phyloP scores from a whole-genome alignment of 2,797 vertebrate genomes.

The Microctenopoma lineatum region DNA sequence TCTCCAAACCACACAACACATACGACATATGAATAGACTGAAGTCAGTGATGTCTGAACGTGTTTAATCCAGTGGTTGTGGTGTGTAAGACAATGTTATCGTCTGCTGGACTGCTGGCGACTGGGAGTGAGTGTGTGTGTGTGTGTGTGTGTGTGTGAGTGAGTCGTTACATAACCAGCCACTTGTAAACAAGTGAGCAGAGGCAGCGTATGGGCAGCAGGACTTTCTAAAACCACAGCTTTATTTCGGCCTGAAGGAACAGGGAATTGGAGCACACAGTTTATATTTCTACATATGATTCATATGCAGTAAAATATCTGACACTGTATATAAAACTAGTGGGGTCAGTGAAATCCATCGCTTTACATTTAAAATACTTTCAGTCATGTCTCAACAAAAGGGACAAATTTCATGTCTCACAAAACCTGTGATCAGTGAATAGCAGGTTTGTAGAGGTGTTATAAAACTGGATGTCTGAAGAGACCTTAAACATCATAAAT shows the following conservation, averaged over 20 bases:
- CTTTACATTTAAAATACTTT: neutral
- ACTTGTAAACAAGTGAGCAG: slow-evolving; percentile 48
- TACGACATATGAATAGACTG: neutral
- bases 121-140: neutral
- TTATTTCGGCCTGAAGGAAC: slow-evolving; percentile 31
- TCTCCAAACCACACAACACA: neutral
- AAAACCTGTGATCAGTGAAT: neutral
- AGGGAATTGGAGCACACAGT: neutral
- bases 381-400: neutral
- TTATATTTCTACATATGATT: neutral
- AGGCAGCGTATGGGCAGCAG: slow-evolving; percentile 13
- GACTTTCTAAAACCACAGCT: slow-evolving; percentile 31
- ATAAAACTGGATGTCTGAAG: neutral
- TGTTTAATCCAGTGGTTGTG: slow-evolving; percentile 1
- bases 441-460: neutral
- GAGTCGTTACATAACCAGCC: slow-evolving; percentile 48
- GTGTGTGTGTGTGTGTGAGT: slow-evolving; percentile 7
- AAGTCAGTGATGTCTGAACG: neutral
- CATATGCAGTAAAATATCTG: no score
- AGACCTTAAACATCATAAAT: neutral
- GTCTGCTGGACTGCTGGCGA: slow-evolving; percentile 2
- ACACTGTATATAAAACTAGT: neutral
- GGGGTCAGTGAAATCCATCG: neutral
- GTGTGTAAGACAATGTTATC: slow-evolving; percentile 11
- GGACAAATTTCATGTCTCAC: neutral